A percentile compares a stretch with the other conserved stretches of the same genome.
Conservation (phyloP, 2,113 vertebrate genomes). For the Rana temporaria region DNA sequence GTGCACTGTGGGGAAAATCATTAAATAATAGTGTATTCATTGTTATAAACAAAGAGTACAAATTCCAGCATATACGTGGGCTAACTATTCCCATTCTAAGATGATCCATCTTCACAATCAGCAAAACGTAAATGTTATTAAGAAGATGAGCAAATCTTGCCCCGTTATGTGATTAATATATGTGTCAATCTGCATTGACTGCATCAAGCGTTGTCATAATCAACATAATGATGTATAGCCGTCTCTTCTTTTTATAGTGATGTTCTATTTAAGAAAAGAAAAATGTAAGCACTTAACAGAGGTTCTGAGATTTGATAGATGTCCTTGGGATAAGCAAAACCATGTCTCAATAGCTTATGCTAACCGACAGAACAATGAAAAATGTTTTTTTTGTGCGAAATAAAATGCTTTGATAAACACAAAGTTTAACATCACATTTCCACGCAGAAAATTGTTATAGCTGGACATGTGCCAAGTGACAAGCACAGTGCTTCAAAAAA, state of each 20-base stretch:
- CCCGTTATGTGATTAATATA: slow-evolving; percentile 23
- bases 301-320: slow-evolving; percentile 39
- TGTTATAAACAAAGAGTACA: too few species aligned
- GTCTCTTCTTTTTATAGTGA: slow-evolving; percentile 47
- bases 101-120: slow-evolving; percentile 54
- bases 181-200: slow-evolving; percentile 45
- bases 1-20: too few species aligned
- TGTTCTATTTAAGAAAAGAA: slow-evolving; percentile 45
- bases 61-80: background rate
- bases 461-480: background rate
- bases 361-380: slow-evolving; percentile 33
- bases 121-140: slow-evolving; percentile 59
- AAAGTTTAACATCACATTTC: slow-evolving; percentile 9
- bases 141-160: slow-evolving; percentile 55
- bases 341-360: slow-evolving; percentile 49
- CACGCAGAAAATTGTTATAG: background rate
- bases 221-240: slow-evolving; percentile 51
- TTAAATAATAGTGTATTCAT: too few species aligned
- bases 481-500: too few species aligned
- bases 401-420: slow-evolving; percentile 1
- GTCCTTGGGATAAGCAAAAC: slow-evolving; percentile 42
- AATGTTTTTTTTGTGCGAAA: slow-evolving; percentile 22
- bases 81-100: background rate
- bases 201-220: slow-evolving; percentile 38
- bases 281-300: slow-evolving; percentile 32